These are phyloP conservation scores for Labeo calbasu DNA, from an alignment of 2,797 vertebrate species.

Conservation along the genomic window DNA sequence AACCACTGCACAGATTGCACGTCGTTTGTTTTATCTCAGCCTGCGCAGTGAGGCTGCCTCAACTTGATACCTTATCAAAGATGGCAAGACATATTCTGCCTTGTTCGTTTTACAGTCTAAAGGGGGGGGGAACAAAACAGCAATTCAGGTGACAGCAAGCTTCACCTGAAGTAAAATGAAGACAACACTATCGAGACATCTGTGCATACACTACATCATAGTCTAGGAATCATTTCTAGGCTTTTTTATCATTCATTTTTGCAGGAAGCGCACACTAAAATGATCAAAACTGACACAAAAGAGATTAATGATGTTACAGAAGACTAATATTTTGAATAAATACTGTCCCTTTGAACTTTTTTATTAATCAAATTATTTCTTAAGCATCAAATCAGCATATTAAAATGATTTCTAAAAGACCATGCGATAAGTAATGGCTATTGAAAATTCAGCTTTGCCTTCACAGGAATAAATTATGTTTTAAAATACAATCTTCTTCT, in stretches of 20 bases:
- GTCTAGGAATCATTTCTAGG: neutral
- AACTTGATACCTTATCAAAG: conserved; percentile 35
- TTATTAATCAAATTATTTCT: neutral
- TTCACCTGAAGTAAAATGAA: conserved; percentile 4
- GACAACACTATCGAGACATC: neutral
- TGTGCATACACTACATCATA: neutral
- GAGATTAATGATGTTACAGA: neutral
- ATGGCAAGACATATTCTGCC: conserved; percentile 15
- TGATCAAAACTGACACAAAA: neutral
- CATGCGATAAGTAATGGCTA: no score
- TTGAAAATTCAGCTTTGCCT: no score
- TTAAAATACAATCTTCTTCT: neutral
- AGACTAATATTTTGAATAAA: neutral
- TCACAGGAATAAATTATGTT: no score
- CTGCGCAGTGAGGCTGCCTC: neutral
- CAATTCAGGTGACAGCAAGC: conserved; percentile 5
- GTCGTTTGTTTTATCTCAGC: conserved; percentile 10
- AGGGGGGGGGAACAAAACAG: neutral
- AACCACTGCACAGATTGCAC: conserved; percentile 11
- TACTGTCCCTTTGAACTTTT: neutral
- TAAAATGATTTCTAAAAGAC: neutral
- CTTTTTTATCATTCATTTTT: neutral
- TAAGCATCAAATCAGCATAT: neutral
- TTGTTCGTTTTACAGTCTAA: conserved; percentile 14
- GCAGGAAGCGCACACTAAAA: neutral